Conservation (phyloP, 2,797 vertebrate genomes). For the Brachyrhaphis roseni region DNA sequence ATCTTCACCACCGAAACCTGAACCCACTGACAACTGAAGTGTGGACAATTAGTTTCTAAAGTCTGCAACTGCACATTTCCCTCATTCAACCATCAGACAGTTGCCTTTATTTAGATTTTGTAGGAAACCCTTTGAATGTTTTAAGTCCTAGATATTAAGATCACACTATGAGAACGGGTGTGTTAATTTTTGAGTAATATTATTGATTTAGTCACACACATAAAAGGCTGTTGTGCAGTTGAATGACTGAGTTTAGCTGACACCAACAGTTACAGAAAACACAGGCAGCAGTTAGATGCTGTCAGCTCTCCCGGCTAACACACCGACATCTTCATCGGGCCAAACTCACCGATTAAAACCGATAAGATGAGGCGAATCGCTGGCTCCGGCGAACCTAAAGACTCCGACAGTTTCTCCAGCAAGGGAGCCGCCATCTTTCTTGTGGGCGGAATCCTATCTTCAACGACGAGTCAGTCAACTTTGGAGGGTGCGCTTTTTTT, state of each 20-base stretch:
- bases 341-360: slow-evolving; percentile 89
- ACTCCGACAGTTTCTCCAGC: slow-evolving; percentile 84
- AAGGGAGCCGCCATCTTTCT: slow-evolving; percentile 88
- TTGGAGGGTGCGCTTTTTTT: slow-evolving; percentile 21
- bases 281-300: not conserved
- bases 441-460: slow-evolving; percentile 81
- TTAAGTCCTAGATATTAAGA: not conserved
- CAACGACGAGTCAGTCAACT: slow-evolving; percentile 56
- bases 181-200: not conserved
- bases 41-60: not conserved
- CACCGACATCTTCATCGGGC: not conserved
- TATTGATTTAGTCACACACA: not conserved
- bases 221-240: not conserved
- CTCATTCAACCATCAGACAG: not conserved
- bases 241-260: slow-evolving; percentile 52
- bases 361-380: slow-evolving; percentile 92
- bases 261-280: slow-evolving; percentile 25
- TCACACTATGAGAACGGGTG: not conserved
- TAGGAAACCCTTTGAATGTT: not conserved
- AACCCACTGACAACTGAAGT: slow-evolving; percentile 4
- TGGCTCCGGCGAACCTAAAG: slow-evolving; percentile 91
- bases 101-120: not conserved
- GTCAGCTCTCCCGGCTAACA: not conserved
- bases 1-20: slow-evolving; percentile 5
- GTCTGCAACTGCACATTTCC: not conserved